A percentile compares a stretch with the other conserved stretches of the same genome.
Evolutionary conservation across 2,797 vertebrate species (phyloP).

Genomic region (Microctenopoma stevenorrisi): DNA sequence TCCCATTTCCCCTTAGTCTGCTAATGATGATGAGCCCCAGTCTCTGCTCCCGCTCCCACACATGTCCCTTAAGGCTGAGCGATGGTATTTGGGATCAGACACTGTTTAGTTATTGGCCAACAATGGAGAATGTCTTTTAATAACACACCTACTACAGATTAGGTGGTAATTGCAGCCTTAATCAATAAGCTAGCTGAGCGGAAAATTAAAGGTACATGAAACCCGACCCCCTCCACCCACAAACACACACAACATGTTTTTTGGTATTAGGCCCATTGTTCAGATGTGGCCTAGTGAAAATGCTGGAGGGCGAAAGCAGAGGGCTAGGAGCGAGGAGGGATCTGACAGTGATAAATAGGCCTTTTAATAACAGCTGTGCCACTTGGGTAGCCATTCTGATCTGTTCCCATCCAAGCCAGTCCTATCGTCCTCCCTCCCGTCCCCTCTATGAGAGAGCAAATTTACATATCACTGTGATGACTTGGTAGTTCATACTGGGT

Average conservation of each 20-base stretch:
- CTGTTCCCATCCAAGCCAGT: slow-evolving; percentile 70
- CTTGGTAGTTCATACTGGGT: slow-evolving; percentile 51
- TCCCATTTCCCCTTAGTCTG: slow-evolving; percentile 78
- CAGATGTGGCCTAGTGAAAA: slow-evolving; percentile 81
- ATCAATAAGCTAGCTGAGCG: slow-evolving; percentile 90
- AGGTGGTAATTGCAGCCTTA: slow-evolving; percentile 89
- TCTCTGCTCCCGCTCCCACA: slow-evolving; percentile 57
- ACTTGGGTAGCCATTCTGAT: slow-evolving; percentile 84
- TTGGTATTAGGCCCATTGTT: slow-evolving; percentile 82
- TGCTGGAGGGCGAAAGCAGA: slow-evolving; percentile 77
- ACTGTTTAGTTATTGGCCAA: slow-evolving; percentile 90
- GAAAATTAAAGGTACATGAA: slow-evolving; percentile 89
- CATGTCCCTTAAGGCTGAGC: slow-evolving; percentile 83
- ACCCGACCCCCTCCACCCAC: slow-evolving; percentile 24
- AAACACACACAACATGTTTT: slow-evolving; percentile 65
- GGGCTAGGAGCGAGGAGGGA: slow-evolving; percentile 79
- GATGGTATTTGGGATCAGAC: slow-evolving; percentile 84
- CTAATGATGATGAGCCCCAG: slow-evolving; percentile 85
- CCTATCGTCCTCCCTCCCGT: slow-evolving; percentile 57
- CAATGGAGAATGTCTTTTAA: slow-evolving; percentile 88
- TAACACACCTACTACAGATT: slow-evolving; percentile 86
- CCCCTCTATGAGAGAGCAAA: slow-evolving; percentile 62
- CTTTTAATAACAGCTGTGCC: slow-evolving; percentile 90
- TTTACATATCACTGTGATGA: slow-evolving; percentile 74
- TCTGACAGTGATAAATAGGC: slow-evolving; percentile 90